Percentiles rank a stretch among this genome's conserved stretches.
Evolutionary conservation across 2,113 vertebrate species (phyloP).

Genomic region (Columbina picui): DNA sequence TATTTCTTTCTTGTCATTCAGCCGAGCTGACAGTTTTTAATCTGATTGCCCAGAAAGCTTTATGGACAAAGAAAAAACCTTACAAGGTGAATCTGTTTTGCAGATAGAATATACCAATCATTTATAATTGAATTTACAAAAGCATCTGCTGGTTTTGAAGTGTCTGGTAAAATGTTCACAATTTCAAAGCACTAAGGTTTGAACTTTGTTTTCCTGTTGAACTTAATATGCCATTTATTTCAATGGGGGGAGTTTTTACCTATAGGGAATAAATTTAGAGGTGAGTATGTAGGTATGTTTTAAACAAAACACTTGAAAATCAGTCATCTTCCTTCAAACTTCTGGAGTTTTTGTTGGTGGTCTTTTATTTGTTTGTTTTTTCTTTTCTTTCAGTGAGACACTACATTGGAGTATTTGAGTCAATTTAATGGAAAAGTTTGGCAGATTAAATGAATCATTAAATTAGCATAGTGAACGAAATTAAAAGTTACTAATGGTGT

Average conservation of each 20-base stretch:
- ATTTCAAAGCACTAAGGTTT: background rate
- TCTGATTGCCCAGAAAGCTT: background rate
- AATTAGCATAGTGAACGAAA: background rate
- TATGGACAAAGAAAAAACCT: background rate
- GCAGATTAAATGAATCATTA: background rate
- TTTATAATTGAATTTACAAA: background rate
- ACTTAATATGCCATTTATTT: background rate
- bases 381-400: background rate
- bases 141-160: background rate
- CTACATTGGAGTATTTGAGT: background rate
- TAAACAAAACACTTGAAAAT: background rate
- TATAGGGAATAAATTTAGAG: background rate
- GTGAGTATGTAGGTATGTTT: background rate
- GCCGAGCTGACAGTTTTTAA: background rate
- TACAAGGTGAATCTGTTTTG: background rate
- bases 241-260: background rate
- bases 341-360: no score
- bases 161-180: background rate
- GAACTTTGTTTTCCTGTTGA: background rate
- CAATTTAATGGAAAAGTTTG: background rate
- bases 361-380: no score
- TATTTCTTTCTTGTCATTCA: background rate
- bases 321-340: background rate
- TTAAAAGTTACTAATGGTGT: background rate
- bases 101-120: background rate